phyloP scores from a whole-genome alignment of 2,797 vertebrate genomes.

The Pangasius djambal region DNA sequence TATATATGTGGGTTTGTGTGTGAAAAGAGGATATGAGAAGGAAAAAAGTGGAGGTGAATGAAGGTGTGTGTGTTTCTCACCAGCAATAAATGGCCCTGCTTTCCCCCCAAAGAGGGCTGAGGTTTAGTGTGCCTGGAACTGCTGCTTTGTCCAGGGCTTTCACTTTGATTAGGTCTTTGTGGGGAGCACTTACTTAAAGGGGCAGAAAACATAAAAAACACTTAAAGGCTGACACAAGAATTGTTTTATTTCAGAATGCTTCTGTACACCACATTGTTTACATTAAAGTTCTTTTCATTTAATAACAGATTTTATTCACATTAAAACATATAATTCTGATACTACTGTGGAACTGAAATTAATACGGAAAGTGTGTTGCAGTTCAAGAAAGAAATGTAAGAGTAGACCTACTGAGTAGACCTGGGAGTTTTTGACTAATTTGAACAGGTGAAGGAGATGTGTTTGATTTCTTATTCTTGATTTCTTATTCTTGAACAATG shows the following conservation, averaged over 20 bases:
- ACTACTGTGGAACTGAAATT: not conserved
- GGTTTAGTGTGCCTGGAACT: not conserved
- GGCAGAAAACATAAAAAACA: not conserved
- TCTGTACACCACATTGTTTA: not conserved
- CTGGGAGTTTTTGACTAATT: not conserved
- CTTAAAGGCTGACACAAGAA: not conserved
- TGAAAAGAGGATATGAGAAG: not conserved
- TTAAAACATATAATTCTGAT: not conserved
- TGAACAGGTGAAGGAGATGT: not conserved
- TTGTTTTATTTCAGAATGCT: not conserved
- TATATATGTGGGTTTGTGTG: not conserved
- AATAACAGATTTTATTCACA: not conserved
- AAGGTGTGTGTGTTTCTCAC: not conserved
- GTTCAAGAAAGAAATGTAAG: not conserved
- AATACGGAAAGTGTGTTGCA: not conserved
- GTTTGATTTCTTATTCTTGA: not conserved
- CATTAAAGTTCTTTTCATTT: not conserved
- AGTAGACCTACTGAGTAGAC: not conserved
- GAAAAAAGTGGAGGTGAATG: not conserved
- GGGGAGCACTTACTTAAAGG: not conserved
- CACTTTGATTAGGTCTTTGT: slow-evolving; percentile 19
- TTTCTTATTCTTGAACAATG: not conserved
- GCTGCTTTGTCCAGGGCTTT: not conserved
- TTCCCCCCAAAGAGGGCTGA: not conserved
- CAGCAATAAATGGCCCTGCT: not conserved